Conservation (phyloP, 1,140 invertebrate genomes). For the Vollenhovia emeryi region DNA sequence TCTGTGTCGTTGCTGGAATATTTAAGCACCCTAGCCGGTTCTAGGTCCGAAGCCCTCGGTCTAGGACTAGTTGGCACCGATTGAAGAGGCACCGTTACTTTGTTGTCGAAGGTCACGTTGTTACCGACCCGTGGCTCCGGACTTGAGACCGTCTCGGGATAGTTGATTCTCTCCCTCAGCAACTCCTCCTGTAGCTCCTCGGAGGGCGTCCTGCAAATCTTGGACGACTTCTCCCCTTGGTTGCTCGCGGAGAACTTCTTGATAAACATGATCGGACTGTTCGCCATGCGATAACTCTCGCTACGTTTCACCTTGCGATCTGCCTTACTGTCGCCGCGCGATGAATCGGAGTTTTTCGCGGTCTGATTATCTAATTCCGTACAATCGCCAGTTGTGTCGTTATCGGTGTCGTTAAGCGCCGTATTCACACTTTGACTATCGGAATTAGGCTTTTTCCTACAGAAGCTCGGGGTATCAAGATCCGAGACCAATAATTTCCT, state of each 20-base stretch:
- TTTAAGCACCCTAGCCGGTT: conserved; percentile 84
- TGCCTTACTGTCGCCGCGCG: conserved; percentile 24
- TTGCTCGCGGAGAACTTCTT: conserved; percentile 79
- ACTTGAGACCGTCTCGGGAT: conserved; percentile 88
- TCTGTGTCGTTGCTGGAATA: conserved; percentile 89
- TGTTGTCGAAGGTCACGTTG: conserved; percentile 74
- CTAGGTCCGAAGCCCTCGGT: conserved; percentile 80
- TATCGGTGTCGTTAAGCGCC: not conserved
- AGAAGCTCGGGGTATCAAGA: conserved; percentile 74
- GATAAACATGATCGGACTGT: conserved; percentile 88
- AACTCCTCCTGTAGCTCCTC: conserved; percentile 87
- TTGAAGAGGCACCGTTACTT: conserved; percentile 66
- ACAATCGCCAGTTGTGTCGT: not conserved
- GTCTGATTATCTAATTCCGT: conserved; percentile 10
- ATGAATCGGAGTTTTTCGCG: conserved; percentile 40
- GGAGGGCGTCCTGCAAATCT: conserved; percentile 84
- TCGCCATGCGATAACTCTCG: conserved; percentile 94
- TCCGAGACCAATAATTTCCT: conserved; percentile 78
- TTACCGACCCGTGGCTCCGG: conserved; percentile 82
- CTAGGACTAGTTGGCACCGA: conserved; percentile 79
- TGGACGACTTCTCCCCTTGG: conserved; percentile 76
- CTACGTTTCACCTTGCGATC: conserved; percentile 90
- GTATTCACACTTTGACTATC: not conserved
- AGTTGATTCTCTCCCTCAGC: conserved; percentile 89
- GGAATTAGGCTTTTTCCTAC: conserved; percentile 25